Evolutionary conservation across 2,888 invertebrate species (phyloP), one percentile per base, ranked within the genome.

Genomic region (Allygus modestus): DNA sequence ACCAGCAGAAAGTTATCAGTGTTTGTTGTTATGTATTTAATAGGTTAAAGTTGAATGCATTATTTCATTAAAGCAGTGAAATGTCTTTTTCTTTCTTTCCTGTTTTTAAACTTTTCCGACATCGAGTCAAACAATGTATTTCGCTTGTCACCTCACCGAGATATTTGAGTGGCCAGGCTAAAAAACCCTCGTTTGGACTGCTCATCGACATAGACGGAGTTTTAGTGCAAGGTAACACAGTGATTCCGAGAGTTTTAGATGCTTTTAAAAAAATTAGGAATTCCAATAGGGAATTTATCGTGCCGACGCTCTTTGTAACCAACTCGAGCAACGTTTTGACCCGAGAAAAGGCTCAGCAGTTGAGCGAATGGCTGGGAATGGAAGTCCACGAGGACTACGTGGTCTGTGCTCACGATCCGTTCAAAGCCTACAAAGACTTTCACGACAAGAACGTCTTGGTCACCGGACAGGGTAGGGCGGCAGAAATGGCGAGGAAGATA

Each of bases 141-240:
- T 23, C 23, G 23, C 1, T 54, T 1, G 23, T 4, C 5, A 65
- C 58, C 23, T 2, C 51, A 4, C 23, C 28, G 65, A 65, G 65
- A 5, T 17, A 20, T 65, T 15, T 15, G 1, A 15, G 28, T 28
- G 31, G 11, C 7, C 28, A 11, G 0, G 1, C 26, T 58, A 54
- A 89, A 81, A 33, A 89, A 71, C 90, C 91, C 65, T 89, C 89
- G 54, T 94, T 94, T 89, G 94, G 94, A n/a, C 90, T 94, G 71
- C 90, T 94, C 46, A 93, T 94, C 88, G 94, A 94, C 88, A 94
- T 94, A 86, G 94, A 94, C 89, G 94, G 94, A 0, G 94, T 94
- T 0, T 92, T 94, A 87, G 92, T 93, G 1, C 90, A 94, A 75
- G 94, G 94, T 0, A 91, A 91, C 85, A 91, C 91, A 81, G 90